A percentile compares a stretch with the other conserved stretches of the same genome.
These are phyloP conservation scores for Sternarchorhynchus goeldii DNA, from an alignment of 2,797 vertebrate genomes.

Conservation along the genomic window DNA sequence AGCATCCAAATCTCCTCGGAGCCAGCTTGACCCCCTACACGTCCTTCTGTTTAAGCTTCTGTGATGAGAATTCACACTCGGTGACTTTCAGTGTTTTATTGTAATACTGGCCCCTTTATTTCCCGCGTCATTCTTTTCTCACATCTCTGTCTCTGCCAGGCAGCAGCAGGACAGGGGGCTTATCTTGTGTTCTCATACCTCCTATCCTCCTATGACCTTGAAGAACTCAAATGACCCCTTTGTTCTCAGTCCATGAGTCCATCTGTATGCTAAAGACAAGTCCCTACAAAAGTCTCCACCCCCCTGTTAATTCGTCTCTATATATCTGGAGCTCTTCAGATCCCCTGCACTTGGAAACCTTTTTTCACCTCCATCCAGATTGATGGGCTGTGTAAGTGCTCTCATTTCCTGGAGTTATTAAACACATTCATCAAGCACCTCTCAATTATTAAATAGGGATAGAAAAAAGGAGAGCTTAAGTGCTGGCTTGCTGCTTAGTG, in stretches of 20 bases:
- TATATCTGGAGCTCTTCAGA: conserved; percentile 60
- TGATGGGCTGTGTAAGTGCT: conserved; percentile 70
- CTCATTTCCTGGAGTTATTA: conserved; percentile 72
- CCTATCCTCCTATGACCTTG: conserved; percentile 16
- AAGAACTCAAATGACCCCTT: conserved; percentile 53
- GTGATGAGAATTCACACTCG: background rate
- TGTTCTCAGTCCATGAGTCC: conserved; percentile 42
- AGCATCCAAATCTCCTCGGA: background rate
- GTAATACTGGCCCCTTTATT: background rate
- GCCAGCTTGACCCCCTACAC: background rate
- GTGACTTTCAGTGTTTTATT: background rate
- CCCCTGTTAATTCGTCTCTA: conserved; percentile 57
- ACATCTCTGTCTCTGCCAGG: conserved; percentile 28
- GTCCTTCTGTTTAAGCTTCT: background rate
- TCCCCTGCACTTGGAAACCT: conserved; percentile 60
- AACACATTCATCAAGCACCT: conserved; percentile 70
- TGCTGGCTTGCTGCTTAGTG: conserved; percentile 60
- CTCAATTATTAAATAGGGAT: conserved; percentile 69
- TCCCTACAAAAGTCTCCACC: conserved; percentile 24
- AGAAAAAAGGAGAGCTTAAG: conserved; percentile 62
- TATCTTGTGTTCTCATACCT: conserved; percentile 19
- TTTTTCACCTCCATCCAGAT: conserved; percentile 63
- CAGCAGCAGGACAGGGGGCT: conserved; percentile 46
- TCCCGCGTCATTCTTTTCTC: conserved; percentile 23
- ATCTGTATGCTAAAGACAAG: conserved; percentile 35